Evolutionary conservation across 2,797 vertebrate species (phyloP).

Genomic region (Sebastes vulpes): DNA sequence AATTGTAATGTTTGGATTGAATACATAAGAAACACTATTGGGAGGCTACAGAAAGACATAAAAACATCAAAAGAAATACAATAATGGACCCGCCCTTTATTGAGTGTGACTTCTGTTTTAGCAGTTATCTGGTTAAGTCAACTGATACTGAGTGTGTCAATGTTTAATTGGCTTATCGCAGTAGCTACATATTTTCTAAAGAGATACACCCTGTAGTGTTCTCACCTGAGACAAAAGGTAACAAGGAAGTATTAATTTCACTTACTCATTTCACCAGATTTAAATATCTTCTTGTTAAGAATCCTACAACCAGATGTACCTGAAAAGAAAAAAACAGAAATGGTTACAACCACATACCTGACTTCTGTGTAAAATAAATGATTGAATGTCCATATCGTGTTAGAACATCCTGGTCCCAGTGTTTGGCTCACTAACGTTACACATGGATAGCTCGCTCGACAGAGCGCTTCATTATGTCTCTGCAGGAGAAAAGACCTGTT

Average conservation of each 20-base stretch:
- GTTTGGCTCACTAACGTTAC: too few species aligned
- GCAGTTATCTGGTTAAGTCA: not conserved
- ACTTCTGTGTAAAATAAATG: not conserved
- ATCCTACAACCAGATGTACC: conserved; percentile 2
- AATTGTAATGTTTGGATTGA: too few species aligned
- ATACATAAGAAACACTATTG: too few species aligned
- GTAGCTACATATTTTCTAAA: too few species aligned
- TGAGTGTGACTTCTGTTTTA: not conserved
- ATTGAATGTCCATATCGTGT: not conserved
- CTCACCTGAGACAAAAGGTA: not conserved
- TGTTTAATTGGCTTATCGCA: too few species aligned
- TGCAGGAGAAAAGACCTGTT: too few species aligned
- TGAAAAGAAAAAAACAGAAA: conserved; percentile 10
- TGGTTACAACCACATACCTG: not conserved
- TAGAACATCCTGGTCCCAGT: not conserved
- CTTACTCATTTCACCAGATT: conserved; percentile 74
- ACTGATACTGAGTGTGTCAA: not conserved
- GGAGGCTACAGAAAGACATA: too few species aligned
- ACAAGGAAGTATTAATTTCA: not conserved
- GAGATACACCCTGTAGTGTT: not conserved
- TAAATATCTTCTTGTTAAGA: not conserved
- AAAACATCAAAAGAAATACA: too few species aligned
- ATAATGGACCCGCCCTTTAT: not conserved
- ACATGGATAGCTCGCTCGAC: too few species aligned
- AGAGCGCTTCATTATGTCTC: not conserved